Evolutionary conservation across 2,797 vertebrate genomes (phyloP).

Genomic region (Chelidonichthys spinosus): DNA sequence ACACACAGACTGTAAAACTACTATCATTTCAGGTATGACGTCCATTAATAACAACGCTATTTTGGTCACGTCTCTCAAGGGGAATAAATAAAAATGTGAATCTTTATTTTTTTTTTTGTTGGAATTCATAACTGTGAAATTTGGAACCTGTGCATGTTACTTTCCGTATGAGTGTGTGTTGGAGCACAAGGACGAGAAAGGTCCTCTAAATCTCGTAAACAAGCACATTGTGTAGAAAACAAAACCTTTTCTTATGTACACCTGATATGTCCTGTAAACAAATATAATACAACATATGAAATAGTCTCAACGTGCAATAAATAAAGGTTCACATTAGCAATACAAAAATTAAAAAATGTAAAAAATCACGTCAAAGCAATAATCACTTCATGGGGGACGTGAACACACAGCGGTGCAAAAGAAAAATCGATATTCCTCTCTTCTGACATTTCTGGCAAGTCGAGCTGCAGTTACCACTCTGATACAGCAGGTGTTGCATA

Average conservation of each 20-base stretch:
- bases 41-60: conserved; percentile 43
- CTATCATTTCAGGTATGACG: conserved; percentile 49
- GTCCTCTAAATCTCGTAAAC: conserved; percentile 78
- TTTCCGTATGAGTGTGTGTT: conserved; percentile 45
- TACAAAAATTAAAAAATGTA: conserved; percentile 47
- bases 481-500: conserved; percentile 90
- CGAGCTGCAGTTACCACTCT: conserved; percentile 61
- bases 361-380: conserved; percentile 52
- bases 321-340: conserved; percentile 52
- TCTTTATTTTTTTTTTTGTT: neutral
- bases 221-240: conserved; percentile 75
- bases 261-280: conserved; percentile 76
- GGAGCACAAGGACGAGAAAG: conserved; percentile 58
- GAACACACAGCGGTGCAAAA: conserved; percentile 67
- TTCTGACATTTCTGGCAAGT: conserved; percentile 54
- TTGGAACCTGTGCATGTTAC: conserved; percentile 23
- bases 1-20: conserved; percentile 40
- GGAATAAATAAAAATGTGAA: conserved; percentile 45
- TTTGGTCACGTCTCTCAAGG: conserved; percentile 56
- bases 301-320: conserved; percentile 57
- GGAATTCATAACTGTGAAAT: conserved; percentile 40
- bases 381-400: conserved; percentile 46
- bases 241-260: conserved; percentile 73
- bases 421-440: conserved; percentile 47
- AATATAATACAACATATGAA: conserved; percentile 73